phyloP scores from a whole-genome alignment of 2,797 vertebrate genomes.

The Argyrosomus regius region DNA sequence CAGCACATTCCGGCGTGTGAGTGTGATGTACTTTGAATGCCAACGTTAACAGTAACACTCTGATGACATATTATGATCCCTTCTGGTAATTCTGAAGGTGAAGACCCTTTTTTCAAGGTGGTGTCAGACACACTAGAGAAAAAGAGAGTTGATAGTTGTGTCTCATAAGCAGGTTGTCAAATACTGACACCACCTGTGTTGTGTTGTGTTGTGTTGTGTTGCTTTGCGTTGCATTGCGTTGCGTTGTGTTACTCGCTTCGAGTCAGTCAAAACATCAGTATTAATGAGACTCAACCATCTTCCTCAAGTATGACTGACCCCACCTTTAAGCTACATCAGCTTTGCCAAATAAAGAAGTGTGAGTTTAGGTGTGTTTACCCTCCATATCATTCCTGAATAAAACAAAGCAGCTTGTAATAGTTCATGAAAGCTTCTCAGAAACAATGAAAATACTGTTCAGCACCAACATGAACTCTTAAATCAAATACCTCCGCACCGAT shows the following conservation, averaged over 20 bases:
- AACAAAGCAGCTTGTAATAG: background rate
- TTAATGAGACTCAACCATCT: too few species aligned
- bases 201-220: too few species aligned
- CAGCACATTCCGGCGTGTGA: background rate
- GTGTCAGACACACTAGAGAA: too few species aligned
- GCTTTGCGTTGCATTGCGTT: too few species aligned
- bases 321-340: background rate
- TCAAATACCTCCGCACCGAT: conserved; percentile 15
- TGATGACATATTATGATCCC: background rate
- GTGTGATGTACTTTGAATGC: background rate
- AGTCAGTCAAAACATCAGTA: too few species aligned
- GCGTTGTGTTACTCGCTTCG: too few species aligned
- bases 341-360: conserved; percentile 1
- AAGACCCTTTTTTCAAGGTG: background rate
- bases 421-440: background rate
- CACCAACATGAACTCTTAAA: conserved; percentile 8
- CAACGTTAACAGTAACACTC: background rate
- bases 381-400: background rate
- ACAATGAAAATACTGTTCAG: conserved; percentile 40
- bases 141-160: too few species aligned
- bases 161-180: too few species aligned
- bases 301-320: too few species aligned
- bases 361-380: conserved; percentile 1
- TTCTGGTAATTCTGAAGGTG: too few species aligned
- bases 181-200: too few species aligned